Evolutionary conservation across 2,888 invertebrate genomes (phyloP), one percentile per base, ranked within the genome.

Genomic region (Tetanocera ferruginea): DNA sequence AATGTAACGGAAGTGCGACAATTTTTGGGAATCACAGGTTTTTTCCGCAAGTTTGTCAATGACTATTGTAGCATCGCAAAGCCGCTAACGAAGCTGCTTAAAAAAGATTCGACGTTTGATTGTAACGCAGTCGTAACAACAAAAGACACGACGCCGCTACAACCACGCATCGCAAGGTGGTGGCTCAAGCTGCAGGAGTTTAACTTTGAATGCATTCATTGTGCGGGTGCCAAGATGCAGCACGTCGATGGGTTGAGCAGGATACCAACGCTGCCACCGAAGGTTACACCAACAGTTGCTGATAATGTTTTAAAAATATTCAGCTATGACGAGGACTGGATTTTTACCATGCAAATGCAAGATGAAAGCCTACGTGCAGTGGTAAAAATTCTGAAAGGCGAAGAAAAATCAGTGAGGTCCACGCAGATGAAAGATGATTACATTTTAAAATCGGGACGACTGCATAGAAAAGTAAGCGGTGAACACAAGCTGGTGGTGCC

Each of bases 401-500:
- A 49, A 49, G 49, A 49, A 49, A 49, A 9, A 14, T 9, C 14
- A 9, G 49, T 49, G 14, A 6, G 49, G 14, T 49, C 8, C 8
- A 49, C 6, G 49, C 51, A 8, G 51, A n/a, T 8, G 51, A 8
- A 51, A n/a, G 8, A 2, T 51, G 51, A 51, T 51, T 51, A 51
- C 51, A 2, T 51, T n/a, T 17, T 51, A 17, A 14, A 5, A 17
- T 14, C 51, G 8, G 51, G 51, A n/a, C 51, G 51, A 17, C 8
- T 51, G 51, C 51, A 51, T 51, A 14, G 51, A 8, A 51, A 51
- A n/a, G 51, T 2, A 72, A 66, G 9, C 66, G 67, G 37, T n/a
- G 49, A 9, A 75, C 34, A 31, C 25, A 76, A 64, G 25, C 67
- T 82, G 23, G 82, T 83, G 6, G 80, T 83, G 4, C 82, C 83